Conservation (phyloP, 2,888 invertebrate genomes). For the Agonopterix arenella region DNA sequence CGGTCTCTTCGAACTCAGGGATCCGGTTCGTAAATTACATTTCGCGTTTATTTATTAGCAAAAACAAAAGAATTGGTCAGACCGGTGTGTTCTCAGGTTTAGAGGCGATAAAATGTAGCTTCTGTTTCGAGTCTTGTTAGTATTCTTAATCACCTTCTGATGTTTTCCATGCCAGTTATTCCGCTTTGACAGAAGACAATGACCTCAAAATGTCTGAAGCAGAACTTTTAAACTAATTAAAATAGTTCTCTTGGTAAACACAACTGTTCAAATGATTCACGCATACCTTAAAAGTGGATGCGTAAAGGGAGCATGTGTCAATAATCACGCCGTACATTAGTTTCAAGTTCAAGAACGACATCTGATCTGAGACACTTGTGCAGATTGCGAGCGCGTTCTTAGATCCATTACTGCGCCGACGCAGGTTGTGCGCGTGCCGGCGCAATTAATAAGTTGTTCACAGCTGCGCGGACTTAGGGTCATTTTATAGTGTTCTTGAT, state of each 20-base stretch:
- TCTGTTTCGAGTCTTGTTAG: neutral
- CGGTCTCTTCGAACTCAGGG: neutral
- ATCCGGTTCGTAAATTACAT: slow-evolving; percentile 15
- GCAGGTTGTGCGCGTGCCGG: slow-evolving; percentile 34
- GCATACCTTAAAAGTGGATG: no score
- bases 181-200: no score
- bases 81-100: neutral
- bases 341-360: no score
- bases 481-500: no score
- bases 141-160: neutral
- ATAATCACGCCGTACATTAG: no score
- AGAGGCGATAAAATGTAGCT: neutral
- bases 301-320: no score
- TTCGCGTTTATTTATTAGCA: neutral
- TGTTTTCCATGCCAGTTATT: no score
- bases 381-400: neutral
- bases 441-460: slow-evolving; percentile 29
- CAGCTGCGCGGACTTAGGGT: slow-evolving; percentile 22
- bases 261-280: no score
- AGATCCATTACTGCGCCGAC: slow-evolving; percentile 6
- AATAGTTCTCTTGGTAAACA: no score
- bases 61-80: slow-evolving; percentile 11
- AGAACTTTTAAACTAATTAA: no score
- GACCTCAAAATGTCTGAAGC: no score
- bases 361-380: no score